phyloP scores from a whole-genome alignment of 2,113 vertebrate species.

The Mastomys coucha region DNA sequence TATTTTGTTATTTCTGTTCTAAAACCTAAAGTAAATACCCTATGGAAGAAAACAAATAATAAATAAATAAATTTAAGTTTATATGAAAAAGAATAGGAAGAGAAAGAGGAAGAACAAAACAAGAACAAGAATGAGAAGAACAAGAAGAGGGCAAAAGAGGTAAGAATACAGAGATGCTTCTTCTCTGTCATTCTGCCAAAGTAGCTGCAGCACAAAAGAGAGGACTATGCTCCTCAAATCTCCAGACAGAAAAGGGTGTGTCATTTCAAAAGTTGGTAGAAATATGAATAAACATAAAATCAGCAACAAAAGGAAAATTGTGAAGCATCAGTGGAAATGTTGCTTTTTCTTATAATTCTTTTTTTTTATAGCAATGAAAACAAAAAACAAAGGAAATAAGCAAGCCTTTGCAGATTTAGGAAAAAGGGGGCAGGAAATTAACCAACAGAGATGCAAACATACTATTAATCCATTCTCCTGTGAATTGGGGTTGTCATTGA shows the following conservation, averaged over 20 bases:
- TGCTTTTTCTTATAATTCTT: not conserved
- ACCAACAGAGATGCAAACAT: not conserved
- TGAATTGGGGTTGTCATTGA: not conserved
- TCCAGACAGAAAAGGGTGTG: not conserved
- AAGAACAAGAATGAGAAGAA: too few relatives aligned
- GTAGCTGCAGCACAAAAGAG: not conserved
- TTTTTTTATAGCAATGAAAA: not conserved
- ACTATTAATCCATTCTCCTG: not conserved
- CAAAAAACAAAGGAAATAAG: not conserved
- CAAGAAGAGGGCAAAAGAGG: not conserved
- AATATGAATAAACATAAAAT: constrained; percentile 10
- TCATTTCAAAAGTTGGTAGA: not conserved
- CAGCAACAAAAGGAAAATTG: not conserved
- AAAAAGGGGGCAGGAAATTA: not conserved
- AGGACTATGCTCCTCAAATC: not conserved
- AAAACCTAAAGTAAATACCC: not conserved
- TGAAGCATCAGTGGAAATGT: not conserved
- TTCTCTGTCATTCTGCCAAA: not conserved
- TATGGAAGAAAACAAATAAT: not conserved
- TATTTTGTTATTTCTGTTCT: not conserved
- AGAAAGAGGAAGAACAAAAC: not conserved
- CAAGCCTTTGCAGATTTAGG: not conserved
- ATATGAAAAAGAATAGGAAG: not conserved
- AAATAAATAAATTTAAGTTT: not conserved
- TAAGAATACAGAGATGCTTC: not conserved